phyloP scores from a whole-genome alignment of 2,113 vertebrate species.

The Pelecanus crispus region DNA sequence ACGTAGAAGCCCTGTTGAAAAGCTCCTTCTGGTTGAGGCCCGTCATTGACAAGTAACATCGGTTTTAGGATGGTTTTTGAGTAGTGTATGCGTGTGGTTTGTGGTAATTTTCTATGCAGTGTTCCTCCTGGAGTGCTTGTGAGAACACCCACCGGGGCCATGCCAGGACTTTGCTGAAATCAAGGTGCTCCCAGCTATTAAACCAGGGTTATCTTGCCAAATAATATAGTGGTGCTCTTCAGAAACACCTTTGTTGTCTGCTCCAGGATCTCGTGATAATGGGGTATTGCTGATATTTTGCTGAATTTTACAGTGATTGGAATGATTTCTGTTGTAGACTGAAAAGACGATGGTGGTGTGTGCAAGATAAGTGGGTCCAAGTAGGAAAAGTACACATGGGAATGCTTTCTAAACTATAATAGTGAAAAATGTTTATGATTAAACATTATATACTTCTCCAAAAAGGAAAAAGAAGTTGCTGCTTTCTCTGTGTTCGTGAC shows the following conservation, averaged over 20 bases:
- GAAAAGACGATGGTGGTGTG: rapidly evolving
- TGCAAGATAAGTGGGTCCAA: background rate
- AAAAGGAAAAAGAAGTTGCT: background rate
- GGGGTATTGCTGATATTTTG: background rate
- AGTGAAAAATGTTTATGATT: too few species aligned
- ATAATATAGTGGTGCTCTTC: rapidly evolving
- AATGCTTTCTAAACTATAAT: background rate
- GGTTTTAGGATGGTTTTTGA: background rate
- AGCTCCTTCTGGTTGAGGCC: background rate
- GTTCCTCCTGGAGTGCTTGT: background rate
- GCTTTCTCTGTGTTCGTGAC: rapidly evolving
- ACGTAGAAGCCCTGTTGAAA: background rate
- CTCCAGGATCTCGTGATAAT: background rate
- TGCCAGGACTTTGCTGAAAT: background rate
- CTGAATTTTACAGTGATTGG: rapidly evolving
- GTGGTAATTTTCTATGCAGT: background rate
- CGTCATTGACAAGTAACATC: background rate
- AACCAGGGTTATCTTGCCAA: rapidly evolving
- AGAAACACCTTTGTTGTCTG: rapidly evolving
- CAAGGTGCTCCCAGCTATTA: background rate
- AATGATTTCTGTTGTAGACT: background rate
- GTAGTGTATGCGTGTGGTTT: background rate
- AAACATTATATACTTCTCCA: background rate
- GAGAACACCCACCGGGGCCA: rapidly evolving
- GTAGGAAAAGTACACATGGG: rapidly evolving